phyloP scores from a whole-genome alignment of 2,888 invertebrate species.

The Athripsodes cinereus region DNA sequence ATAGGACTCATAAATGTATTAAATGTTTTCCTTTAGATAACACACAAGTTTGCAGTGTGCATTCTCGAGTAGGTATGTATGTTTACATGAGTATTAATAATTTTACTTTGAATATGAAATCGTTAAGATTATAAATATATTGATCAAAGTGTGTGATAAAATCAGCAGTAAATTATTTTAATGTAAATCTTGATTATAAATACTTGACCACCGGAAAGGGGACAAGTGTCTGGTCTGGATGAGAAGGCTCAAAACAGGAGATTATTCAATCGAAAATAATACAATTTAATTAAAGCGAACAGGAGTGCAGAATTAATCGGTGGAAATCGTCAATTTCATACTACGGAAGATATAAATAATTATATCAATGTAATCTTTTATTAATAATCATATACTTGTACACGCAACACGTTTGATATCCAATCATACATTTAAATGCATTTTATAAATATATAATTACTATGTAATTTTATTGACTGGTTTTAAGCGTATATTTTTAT shows the following conservation, averaged over 20 bases:
- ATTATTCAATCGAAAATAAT: not conserved
- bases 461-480: too few species aligned
- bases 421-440: too few species aligned
- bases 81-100: too few species aligned
- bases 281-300: not conserved
- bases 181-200: not conserved
- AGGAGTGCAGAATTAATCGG: not conserved
- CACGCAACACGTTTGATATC: too few species aligned
- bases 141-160: not conserved
- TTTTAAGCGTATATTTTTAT: too few species aligned
- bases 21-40: too few species aligned
- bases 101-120: too few species aligned
- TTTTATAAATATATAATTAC: too few species aligned
- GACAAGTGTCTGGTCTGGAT: not conserved
- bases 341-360: not conserved
- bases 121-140: not conserved
- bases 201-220: conserved; percentile 5
- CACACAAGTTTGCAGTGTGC: too few species aligned
- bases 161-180: not conserved
- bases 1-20: too few species aligned
- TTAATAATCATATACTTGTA: too few species aligned
- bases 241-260: not conserved
- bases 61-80: too few species aligned
- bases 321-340: not conserved
- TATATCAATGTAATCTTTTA: not conserved